Base-by-base conservation (phyloP, 2,113 vertebrate species). In the Burhinus oedicnemus region DNA sequence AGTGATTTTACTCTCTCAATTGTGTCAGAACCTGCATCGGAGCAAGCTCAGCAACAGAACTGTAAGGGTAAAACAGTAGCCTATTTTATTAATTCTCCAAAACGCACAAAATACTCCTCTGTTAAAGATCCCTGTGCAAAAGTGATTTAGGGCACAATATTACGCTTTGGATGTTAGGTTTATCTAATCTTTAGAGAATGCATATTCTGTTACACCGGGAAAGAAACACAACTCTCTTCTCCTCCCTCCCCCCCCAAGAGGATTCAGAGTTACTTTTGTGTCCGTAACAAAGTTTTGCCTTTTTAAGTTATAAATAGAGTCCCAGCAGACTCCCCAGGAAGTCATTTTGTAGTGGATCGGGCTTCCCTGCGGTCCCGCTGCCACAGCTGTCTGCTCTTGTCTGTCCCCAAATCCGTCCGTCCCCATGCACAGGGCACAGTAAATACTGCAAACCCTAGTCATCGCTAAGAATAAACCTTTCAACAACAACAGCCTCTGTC, bases 381-480 rank as follows among this genome's bases (percentile, higher is more conserved):
- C 86, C 79, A 11, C 97, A 97, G 97, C 97, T 97, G 96, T 92
- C 95, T 27, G 36, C 34, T 74, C 69, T 58, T 40, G 0, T 96
- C 95, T 97, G 84, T 18, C 51, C 76, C 29, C 80, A 10, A 11
- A 82, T 77, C 87, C 69, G 2, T 44, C 86, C n/a, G 20, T 69
- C 87, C 72, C 81, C 36, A 5, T 79, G 80, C 74, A 17, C 30
- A 3, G 57, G 32, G 36, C 40, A 3, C 70, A 8, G 90, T 5
- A 20, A 65, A 55, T 78, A 4, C 97, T 90, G 72, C 64, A 11
- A 62, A 4, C 62, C 87, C 94, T 38, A 36, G 84, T 98, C 98
- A 98, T 96, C 34, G 93, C 98, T 81, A 88, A 97, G 97, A 98
- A 98, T 98, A 98, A 98, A 97, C 94, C 90, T 55, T 54, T 72